phyloP scores from a whole-genome alignment of 2,113 vertebrate species.

The Bagarius yarrelli region DNA sequence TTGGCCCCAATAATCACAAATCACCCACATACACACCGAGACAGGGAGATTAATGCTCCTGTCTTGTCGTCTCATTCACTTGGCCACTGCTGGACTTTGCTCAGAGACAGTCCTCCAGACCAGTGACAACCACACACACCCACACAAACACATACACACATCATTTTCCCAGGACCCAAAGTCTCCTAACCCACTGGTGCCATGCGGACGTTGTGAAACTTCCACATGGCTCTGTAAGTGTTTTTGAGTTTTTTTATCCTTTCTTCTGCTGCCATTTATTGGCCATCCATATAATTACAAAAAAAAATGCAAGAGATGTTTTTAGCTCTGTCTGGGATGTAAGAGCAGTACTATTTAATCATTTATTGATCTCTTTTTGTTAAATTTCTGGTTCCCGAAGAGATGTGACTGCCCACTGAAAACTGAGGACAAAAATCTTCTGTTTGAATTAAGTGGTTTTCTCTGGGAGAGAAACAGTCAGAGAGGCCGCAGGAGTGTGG shows the following conservation, averaged over 20 bases:
- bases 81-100: conserved; percentile 44
- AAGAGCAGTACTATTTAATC: conserved; percentile 45
- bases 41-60: conserved; percentile 38
- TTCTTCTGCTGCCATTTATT: conserved; percentile 51
- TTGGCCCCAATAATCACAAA: conserved; percentile 37
- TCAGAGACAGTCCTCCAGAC: conserved; percentile 31
- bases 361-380: conserved; percentile 51
- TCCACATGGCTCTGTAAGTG: conserved; percentile 41
- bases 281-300: conserved; percentile 55
- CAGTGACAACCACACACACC: conserved; percentile 34
- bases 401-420: conserved; percentile 50
- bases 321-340: conserved; percentile 33
- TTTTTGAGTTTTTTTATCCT: conserved; percentile 34
- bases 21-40: conserved; percentile 31
- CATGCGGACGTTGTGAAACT: conserved; percentile 52
- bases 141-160: conserved; percentile 45
- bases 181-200: conserved; percentile 55
- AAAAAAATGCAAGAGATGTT: conserved; percentile 51
- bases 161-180: conserved; percentile 51
- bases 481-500: conserved; percentile 54
- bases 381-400: conserved; percentile 47
- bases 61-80: conserved; percentile 39
- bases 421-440: conserved; percentile 54
- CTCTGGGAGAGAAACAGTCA: conserved; percentile 55
- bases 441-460: conserved; percentile 63